Percentiles rank a stretch among this genome's conserved stretches.
Conservation (phyloP, 2,888 invertebrate species). For the Cynaeus angustus region DNA sequence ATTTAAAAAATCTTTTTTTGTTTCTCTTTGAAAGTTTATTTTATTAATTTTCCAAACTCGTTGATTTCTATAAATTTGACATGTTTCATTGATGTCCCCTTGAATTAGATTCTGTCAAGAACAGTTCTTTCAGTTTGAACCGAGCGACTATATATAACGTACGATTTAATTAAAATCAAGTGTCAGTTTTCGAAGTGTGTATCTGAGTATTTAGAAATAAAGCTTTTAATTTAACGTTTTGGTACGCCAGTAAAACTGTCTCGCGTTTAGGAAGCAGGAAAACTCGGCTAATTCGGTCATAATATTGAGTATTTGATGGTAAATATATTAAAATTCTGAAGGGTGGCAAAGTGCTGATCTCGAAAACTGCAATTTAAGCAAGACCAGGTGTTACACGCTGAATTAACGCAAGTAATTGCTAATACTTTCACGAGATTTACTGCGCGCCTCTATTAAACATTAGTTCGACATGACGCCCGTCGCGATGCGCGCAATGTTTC, state of each 20-base stretch:
- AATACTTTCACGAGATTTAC: slow-evolving; percentile 70
- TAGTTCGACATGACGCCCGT: slow-evolving; percentile 66
- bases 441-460: slow-evolving; percentile 67
- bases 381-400: slow-evolving; percentile 69
- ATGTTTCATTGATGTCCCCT: neutral
- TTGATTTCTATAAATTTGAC: neutral
- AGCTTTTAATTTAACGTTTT: slow-evolving; percentile 26
- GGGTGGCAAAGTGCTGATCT: slow-evolving; percentile 59
- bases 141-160: slow-evolving; percentile 9
- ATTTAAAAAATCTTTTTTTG: neutral
- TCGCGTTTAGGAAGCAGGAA: slow-evolving; percentile 15
- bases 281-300: slow-evolving; percentile 28
- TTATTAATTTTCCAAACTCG: neutral
- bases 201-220: slow-evolving; percentile 16
- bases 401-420: slow-evolving; percentile 71
- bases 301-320: slow-evolving; percentile 39
- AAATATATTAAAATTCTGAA: slow-evolving; percentile 54
- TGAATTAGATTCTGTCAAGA: slow-evolving; percentile 11
- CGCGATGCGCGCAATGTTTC: slow-evolving; percentile 49
- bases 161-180: slow-evolving; percentile 34
- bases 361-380: slow-evolving; percentile 66
- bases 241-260: slow-evolving; percentile 27
- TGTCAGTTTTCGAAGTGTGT: slow-evolving; percentile 23
- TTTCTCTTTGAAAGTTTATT: neutral
- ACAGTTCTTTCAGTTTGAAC: slow-evolving; percentile 5